Conservation (phyloP, 2,797 vertebrate genomes). For the Echeneis naucrates region DNA sequence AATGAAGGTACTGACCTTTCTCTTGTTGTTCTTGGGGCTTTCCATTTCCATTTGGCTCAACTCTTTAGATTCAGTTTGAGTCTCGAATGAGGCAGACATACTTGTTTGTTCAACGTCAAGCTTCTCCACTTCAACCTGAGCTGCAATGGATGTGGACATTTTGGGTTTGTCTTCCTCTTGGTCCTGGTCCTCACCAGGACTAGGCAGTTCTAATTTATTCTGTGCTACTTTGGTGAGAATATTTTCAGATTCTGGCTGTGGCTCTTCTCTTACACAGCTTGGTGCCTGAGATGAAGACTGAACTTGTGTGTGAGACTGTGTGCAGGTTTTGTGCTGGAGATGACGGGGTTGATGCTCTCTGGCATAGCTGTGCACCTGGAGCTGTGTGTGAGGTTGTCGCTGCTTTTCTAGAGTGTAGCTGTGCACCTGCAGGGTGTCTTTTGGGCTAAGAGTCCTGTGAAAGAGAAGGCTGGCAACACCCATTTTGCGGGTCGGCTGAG, state of each 20-base stretch:
- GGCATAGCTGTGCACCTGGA: conserved; percentile 87
- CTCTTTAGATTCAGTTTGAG: conserved; percentile 19
- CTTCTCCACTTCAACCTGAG: conserved; percentile 65
- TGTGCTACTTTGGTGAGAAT: conserved; percentile 21
- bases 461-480: conserved; percentile 88
- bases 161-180: conserved; percentile 34
- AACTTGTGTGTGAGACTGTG: conserved; percentile 19
- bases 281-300: conserved; percentile 26
- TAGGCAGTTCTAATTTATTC: conserved; percentile 6
- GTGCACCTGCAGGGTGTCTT: conserved; percentile 88
- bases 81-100: not conserved
- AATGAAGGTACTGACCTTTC: conserved; percentile 71
- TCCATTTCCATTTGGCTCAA: conserved; percentile 33
- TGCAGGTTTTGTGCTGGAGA: conserved; percentile 58
- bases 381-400: conserved; percentile 67
- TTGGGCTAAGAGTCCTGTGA: conserved; percentile 85
- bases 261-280: conserved; percentile 24
- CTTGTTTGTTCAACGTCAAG: conserved; percentile 54
- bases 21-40: conserved; percentile 68
- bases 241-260: conserved; percentile 26
- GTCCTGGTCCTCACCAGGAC: conserved; percentile 11
- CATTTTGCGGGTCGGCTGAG: conserved; percentile 80
- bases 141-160: not conserved
- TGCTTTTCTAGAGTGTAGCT: conserved; percentile 86
- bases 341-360: conserved; percentile 74